Evolutionary conservation across 2,797 vertebrate genomes (phyloP).

Genomic region (Rhinatrema bivittatum): DNA sequence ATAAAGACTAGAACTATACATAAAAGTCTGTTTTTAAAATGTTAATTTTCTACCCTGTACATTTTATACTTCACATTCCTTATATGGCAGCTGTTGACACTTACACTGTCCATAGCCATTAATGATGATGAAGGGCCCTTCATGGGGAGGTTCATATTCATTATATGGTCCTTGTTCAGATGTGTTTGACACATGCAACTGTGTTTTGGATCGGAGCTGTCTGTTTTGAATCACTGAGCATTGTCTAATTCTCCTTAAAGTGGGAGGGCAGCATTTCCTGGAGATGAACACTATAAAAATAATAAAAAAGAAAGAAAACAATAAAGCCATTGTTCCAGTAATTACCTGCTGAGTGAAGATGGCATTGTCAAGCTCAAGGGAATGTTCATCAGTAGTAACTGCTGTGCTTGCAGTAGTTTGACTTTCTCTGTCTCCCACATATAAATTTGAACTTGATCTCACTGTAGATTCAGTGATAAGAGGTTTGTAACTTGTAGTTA

Average conservation of each 20-base stretch:
- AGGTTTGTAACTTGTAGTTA: constrained; percentile 64
- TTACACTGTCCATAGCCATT: constrained; percentile 98
- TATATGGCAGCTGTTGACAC: constrained; percentile 98
- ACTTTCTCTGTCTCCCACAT: constrained; percentile 90
- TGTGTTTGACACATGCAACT: constrained; percentile 93
- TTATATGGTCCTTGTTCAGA: constrained; percentile 97
- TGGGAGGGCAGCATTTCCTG: constrained; percentile 96
- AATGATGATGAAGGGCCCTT: constrained; percentile 96
- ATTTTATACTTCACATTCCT: constrained; percentile 99
- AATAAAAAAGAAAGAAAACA: constrained; percentile 98
- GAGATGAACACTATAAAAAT: constrained; percentile 98
- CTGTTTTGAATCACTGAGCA: constrained; percentile 95
- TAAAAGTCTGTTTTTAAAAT: no score
- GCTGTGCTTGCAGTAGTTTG: constrained; percentile 83
- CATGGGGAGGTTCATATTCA: constrained; percentile 93
- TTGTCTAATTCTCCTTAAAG: constrained; percentile 91
- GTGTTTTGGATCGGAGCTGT: constrained; percentile 95
- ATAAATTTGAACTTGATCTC: constrained; percentile 86
- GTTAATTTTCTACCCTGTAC: no score
- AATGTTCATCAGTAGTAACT: constrained; percentile 77
- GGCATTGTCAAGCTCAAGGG: constrained; percentile 83
- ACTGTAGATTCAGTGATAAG: constrained; percentile 85
- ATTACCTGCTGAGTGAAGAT: constrained; percentile 95
- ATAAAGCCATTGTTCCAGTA: constrained; percentile 96
- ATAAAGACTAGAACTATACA: constrained; percentile 61